Conservation (phyloP, 1,140 invertebrate genomes). For the Orius insidiosus region DNA sequence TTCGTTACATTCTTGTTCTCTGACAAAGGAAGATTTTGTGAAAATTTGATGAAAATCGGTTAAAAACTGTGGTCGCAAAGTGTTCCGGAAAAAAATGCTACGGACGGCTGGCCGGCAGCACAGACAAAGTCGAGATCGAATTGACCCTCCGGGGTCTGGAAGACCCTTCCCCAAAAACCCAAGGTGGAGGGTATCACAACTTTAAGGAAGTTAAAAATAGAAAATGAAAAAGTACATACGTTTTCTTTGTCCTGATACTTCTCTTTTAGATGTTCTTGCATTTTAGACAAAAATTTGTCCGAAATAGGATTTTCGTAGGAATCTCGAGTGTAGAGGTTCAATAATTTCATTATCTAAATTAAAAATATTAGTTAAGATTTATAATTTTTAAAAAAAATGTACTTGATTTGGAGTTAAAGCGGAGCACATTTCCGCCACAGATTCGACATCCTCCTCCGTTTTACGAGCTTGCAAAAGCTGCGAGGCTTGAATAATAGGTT, state of each 20-base stretch:
- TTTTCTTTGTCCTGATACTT: slow-evolving; percentile 39
- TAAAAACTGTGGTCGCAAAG: too few relatives aligned
- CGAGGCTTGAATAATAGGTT: slow-evolving; percentile 87
- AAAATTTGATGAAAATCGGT: too few relatives aligned
- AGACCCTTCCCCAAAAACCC: too few relatives aligned
- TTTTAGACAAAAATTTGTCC: slow-evolving; percentile 66
- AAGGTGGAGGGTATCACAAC: too few relatives aligned
- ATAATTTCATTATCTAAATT: slow-evolving; percentile 47
- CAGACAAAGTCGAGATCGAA: too few relatives aligned
- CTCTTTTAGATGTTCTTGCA: slow-evolving; percentile 57
- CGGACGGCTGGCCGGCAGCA: too few relatives aligned
- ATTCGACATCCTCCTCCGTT: slow-evolving; percentile 73
- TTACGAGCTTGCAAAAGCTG: slow-evolving; percentile 87
- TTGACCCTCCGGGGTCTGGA: too few relatives aligned
- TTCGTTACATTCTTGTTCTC: too few relatives aligned
- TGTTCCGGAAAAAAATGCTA: too few relatives aligned
- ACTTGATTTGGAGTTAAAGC: slow-evolving; percentile 73
- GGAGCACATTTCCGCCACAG: slow-evolving; percentile 83
- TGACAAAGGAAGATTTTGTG: too few relatives aligned
- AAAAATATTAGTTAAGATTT: background rate
- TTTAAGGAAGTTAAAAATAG: too few relatives aligned
- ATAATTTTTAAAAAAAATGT: slow-evolving; percentile 11
- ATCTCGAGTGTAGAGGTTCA: slow-evolving; percentile 81
- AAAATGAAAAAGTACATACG: too few relatives aligned
- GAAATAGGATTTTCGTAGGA: slow-evolving; percentile 75